Conservation (phyloP, 2,888 invertebrate genomes). For the Leucoptera coffeella region DNA sequence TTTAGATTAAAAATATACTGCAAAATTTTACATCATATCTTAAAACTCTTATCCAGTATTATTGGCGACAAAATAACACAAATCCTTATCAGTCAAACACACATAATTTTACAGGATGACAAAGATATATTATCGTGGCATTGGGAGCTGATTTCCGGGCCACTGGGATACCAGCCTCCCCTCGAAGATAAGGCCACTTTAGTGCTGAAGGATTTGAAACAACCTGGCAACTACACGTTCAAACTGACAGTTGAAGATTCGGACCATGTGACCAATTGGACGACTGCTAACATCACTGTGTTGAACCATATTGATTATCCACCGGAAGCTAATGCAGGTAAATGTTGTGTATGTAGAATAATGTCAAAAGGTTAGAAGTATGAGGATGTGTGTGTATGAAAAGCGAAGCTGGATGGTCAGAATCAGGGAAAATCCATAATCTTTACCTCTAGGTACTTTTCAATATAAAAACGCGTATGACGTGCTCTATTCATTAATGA, state of each 20-base stretch:
- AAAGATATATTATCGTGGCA: constrained; percentile 82
- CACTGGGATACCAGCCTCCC: constrained; percentile 77
- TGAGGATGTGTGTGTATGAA: too few relatives aligned
- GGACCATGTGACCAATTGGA: constrained; percentile 79
- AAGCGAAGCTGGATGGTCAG: too few relatives aligned
- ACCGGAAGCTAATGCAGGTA: constrained; percentile 87
- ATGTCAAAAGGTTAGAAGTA: too few relatives aligned
- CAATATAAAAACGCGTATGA: too few relatives aligned
- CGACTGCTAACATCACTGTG: constrained; percentile 83
- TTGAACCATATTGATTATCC: constrained; percentile 90
- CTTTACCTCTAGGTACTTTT: too few relatives aligned
- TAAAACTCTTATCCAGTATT: too few relatives aligned
- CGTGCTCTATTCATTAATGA: too few relatives aligned
- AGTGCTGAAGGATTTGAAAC: constrained; percentile 73
- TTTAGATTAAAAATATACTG: too few relatives aligned
- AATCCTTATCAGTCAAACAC: too few relatives aligned
- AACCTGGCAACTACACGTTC: constrained; percentile 86
- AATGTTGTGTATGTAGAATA: constrained; percentile 1
- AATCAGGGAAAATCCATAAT: too few relatives aligned
- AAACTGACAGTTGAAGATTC: constrained; percentile 88
- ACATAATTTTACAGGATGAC: constrained; percentile 62
- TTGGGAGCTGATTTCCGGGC: constrained; percentile 89
- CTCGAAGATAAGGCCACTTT: constrained; percentile 75
- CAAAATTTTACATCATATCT: too few relatives aligned
- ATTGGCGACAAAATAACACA: too few relatives aligned